Conservation (phyloP, 2,113 vertebrate species). For the Dascyllus trimaculatus region DNA sequence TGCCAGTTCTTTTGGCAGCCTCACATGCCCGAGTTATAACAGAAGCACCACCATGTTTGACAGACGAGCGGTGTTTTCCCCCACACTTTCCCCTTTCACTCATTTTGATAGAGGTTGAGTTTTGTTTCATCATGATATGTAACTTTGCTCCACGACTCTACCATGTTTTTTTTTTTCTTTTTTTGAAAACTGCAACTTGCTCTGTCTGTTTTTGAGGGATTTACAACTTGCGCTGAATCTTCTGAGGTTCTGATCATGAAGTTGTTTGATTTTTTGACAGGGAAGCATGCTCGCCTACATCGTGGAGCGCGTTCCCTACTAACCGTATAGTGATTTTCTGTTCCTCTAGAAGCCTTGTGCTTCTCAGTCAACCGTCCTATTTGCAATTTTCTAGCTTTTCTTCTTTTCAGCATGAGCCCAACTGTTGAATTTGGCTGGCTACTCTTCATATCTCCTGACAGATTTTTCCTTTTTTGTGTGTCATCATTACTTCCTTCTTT, state of each 20-base stretch:
- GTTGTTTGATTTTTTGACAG: background rate
- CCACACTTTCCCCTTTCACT: background rate
- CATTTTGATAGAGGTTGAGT: slow-evolving; percentile 5
- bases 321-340: background rate
- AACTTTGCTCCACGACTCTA: background rate
- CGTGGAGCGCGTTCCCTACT: background rate
- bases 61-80: slow-evolving; percentile 16
- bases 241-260: background rate
- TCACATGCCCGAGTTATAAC: slow-evolving; percentile 6
- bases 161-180: background rate
- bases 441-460: background rate
- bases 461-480: background rate
- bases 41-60: slow-evolving; percentile 16
- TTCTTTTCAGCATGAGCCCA: too few species aligned
- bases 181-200: background rate
- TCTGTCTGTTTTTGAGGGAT: background rate
- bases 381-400: too few species aligned
- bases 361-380: too few species aligned
- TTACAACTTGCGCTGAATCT: background rate
- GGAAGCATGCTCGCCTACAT: background rate
- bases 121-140: slow-evolving; percentile 4
- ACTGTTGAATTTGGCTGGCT: too few species aligned
- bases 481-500: background rate
- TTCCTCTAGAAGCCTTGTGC: too few species aligned
- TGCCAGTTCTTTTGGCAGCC: slow-evolving; percentile 16